Evolutionary conservation across 2,797 vertebrate species (phyloP), one percentile per base, ranked within the genome.

Genomic region (Phaenicophaeus curvirostris): DNA sequence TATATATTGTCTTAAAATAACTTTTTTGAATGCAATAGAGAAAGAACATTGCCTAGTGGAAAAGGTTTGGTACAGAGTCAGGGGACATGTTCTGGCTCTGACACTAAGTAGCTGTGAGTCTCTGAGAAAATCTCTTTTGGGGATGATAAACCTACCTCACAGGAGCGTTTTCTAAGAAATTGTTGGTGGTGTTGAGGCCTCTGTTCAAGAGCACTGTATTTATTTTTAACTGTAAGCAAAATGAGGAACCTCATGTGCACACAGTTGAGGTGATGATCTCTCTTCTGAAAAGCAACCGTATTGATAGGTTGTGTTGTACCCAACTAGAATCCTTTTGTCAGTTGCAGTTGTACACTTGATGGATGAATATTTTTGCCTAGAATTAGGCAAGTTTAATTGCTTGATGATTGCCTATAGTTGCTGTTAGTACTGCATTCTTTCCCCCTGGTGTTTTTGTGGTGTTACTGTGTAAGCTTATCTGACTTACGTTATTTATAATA

Each of bases 101-200:
- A 4, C n/a, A 25, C 68, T 58, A 6, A 89, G 39, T n/a, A 88
- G 48, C 78, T 92, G 41, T 90, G 90, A 42, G 53, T 66, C 30
- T 42, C 68, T 67, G 69, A 82, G 72, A 58, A 82, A 69, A 61
- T 39, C 53, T 75, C 62, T 77, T 62, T 53, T 62, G 21, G 86
- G 59, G 87, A 72, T 59, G 74, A 75, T 75, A 76, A 9, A 95
- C 85, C 94, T 97, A 94, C 95, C 92, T 97, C 93, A 2, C 78
- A 65, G 87, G 67, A 86, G 31, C 53, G 65, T 59, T 81, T 89
- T 41, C 41, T 79, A 79, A 85, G 66, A 68, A 85, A 33, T 31
- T 25, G 21, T 91, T 85, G 25, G 51, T 63, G 66, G 41, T 85
- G 69, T 83, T 15, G 6, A 85, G 55, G 33, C 48, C 44, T 83